Conservation (phyloP, 1,140 invertebrate species). For the Trichonephila clavipes region DNA sequence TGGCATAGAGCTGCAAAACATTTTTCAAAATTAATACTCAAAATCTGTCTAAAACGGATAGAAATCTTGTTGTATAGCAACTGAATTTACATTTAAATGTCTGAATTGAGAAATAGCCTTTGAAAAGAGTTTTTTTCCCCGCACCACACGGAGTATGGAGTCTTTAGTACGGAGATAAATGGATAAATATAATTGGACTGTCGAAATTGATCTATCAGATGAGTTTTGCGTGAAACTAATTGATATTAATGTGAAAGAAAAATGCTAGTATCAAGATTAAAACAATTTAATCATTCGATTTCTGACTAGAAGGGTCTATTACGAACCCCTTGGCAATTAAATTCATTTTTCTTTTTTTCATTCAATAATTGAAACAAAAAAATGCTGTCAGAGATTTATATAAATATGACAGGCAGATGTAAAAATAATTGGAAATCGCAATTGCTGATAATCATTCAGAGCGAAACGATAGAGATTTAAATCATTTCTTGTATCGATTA, state of each 20-base stretch:
- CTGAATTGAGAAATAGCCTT: not conserved
- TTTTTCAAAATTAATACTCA: not conserved
- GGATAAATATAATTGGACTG: conserved; percentile 36
- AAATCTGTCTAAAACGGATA: not conserved
- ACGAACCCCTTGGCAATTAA: not conserved
- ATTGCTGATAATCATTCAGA: conserved; percentile 23
- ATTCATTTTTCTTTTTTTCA: not conserved
- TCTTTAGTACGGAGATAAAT: conserved; percentile 34
- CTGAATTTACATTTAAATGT: conserved; percentile 25
- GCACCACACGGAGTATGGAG: not conserved
- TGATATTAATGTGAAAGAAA: conserved; percentile 50
- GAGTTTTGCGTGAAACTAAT: conserved; percentile 18
- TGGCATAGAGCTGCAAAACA: no score
- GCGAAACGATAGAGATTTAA: conserved; percentile 11
- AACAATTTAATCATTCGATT: not conserved
- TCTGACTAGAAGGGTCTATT: not conserved
- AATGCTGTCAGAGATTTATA: conserved; percentile 19
- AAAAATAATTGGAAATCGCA: conserved; percentile 31
- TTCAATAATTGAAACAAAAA: conserved; percentile 41
- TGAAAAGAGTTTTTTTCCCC: not conserved
- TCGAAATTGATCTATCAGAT: conserved; percentile 49
- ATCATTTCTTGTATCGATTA: conserved; percentile 11
- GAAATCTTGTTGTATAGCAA: not conserved
- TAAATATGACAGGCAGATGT: conserved; percentile 35
- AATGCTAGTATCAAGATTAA: conserved; percentile 40